Conservation (phyloP, 1,140 invertebrate species). For the Campoletis sonorensis region DNA sequence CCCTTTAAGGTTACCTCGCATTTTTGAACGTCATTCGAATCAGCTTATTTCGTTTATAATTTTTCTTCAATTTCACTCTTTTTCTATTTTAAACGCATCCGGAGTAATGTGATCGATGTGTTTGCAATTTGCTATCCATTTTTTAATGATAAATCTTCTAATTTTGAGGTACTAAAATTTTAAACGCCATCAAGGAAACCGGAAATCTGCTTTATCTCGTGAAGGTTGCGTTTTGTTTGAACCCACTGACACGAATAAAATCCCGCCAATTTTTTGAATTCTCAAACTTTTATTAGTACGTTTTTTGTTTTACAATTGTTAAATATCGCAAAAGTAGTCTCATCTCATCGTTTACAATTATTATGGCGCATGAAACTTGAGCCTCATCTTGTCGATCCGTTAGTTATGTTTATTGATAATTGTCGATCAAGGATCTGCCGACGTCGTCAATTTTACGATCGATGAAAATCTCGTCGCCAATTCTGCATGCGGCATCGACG, state of each 20-base stretch:
- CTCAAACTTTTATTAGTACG: conserved; percentile 13
- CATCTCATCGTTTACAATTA: neutral
- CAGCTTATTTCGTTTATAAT: neutral
- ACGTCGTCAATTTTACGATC: conserved; percentile 64
- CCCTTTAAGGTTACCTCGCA: conserved; percentile 39
- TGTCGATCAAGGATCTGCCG: conserved; percentile 59
- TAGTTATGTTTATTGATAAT: conserved; percentile 40
- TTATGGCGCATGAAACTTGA: neutral
- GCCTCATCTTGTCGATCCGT: neutral
- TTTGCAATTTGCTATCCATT: neutral
- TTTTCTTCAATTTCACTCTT: neutral
- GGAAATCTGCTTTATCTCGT: neutral
- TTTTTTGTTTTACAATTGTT: conserved; percentile 32
- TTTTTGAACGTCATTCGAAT: conserved; percentile 38
- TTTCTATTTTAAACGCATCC: neutral
- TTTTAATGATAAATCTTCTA: neutral
- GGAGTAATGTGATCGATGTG: neutral
- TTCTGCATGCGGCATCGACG: conserved; percentile 69
- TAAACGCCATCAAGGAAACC: neutral
- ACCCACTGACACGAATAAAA: neutral
- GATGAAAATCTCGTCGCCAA: conserved; percentile 57
- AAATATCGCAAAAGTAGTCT: conserved; percentile 2
- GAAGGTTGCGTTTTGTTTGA: conserved; percentile 12
- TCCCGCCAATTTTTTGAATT: neutral
- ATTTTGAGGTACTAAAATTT: conserved; percentile 6